Evolutionary conservation across 2,113 vertebrate genomes (phyloP), one percentile per base, ranked within the genome.

Genomic region (Tetraodon nigroviridis): DNA sequence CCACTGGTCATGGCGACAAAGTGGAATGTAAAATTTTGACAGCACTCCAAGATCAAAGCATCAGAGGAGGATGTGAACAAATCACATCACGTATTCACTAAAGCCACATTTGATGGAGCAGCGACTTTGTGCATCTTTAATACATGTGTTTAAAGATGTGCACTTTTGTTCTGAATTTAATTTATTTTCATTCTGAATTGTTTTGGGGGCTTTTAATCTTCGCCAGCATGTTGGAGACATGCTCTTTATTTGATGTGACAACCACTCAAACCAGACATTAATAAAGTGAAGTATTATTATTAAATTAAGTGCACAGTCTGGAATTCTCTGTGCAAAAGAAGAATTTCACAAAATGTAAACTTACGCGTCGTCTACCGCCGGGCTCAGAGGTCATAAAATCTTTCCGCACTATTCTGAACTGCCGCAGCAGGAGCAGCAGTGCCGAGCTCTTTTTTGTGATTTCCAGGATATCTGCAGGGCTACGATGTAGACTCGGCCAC

Each of bases 401-500:
- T 2, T 37, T 27, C 24, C 5, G 6, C 32, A 2, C 32, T 37
- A 8, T 11, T 71, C 71, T 55, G 61, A 64, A 61, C 46, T 53
- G 50, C 41, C 48, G 55, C 18, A 51, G 62, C 37, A 47, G 69
- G 63, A 15, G 42, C 27, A 63, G 58, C 69, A 65, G 63, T 67
- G 61, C 53, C 61, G 69, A 66, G 73, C 75, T 75, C 53, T 71
- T 74, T 68, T 66, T 63, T 73, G 71, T 78, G 79, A 82, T 81
- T 82, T 87, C 69, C 55, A 53, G 71, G 56, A 69, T 74, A 73
- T 76, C 75, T 79, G 62, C 81, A 73, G 76, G 73, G 73, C 82
- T 61, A 80, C 73, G 81, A 78, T 64, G 72, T 77, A 58, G 62
- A 78, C 64, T 55, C 56, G 76, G 79, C 81, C 76, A 64, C 73